Evolutionary conservation across 1,140 invertebrate genomes (phyloP).

Genomic region (Drosophila baimaii): DNA sequence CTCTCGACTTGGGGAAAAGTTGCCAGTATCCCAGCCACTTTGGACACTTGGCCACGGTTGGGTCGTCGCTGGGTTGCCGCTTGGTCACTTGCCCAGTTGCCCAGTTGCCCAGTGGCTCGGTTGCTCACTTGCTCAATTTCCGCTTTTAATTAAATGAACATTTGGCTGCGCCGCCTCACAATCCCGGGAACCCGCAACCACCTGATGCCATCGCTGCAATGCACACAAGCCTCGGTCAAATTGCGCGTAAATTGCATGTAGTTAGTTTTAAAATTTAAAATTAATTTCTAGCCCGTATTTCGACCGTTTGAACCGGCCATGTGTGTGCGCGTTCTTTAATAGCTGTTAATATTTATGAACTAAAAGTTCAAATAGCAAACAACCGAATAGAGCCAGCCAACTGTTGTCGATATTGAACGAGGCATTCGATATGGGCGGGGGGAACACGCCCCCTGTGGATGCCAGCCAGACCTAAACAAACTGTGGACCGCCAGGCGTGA

Average conservation of each 20-base stretch:
- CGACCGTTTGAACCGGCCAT: slow-evolving; percentile 9
- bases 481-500: slow-evolving; percentile 37
- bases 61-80: slow-evolving; percentile 39
- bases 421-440: slow-evolving; percentile 31
- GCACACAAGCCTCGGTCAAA: slow-evolving; percentile 42
- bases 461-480: slow-evolving; percentile 28
- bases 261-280: slow-evolving; percentile 76
- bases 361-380: slow-evolving; percentile 65
- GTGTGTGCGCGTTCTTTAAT: slow-evolving; percentile 60
- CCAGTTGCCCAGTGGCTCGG: slow-evolving; percentile 13
- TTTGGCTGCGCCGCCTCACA: slow-evolving; percentile 54
- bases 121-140: slow-evolving; percentile 73
- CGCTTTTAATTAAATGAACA: slow-evolving; percentile 81
- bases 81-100: slow-evolving; percentile 51
- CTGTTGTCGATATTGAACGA: slow-evolving; percentile 72
- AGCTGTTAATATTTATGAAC: slow-evolving; percentile 80
- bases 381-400: slow-evolving; percentile 31
- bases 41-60: slow-evolving; percentile 56
- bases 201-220: slow-evolving; percentile 16
- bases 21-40: slow-evolving; percentile 50
- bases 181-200: slow-evolving; percentile 25
- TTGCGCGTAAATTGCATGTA: slow-evolving; percentile 62
- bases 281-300: slow-evolving; percentile 56
- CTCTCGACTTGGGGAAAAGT: slow-evolving; percentile 62
- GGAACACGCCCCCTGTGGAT: slow-evolving; percentile 5